Percentiles rank a stretch among this genome's conserved stretches.
phyloP scores from a whole-genome alignment of 2,888 invertebrate genomes.

The Agriopis leucophaearia region DNA sequence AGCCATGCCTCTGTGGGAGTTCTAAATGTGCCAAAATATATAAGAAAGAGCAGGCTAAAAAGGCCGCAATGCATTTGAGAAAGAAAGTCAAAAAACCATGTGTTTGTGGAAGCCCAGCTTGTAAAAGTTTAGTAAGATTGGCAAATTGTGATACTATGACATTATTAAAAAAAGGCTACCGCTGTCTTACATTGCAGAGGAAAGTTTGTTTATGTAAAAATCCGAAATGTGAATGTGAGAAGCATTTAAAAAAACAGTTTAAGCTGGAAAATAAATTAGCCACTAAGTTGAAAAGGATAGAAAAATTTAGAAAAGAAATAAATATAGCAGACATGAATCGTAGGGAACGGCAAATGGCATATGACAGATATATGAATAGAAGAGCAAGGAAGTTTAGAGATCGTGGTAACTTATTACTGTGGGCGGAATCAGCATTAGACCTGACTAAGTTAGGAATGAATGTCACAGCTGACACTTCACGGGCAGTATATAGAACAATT shows the following conservation, averaged over 20 bases:
- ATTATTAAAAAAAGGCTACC: background rate
- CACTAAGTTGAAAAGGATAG: background rate
- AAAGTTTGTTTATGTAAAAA: conserved; percentile 1
- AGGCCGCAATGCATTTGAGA: background rate
- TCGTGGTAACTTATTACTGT: background rate
- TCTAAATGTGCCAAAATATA: conserved; percentile 4
- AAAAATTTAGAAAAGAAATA: conserved; percentile 3
- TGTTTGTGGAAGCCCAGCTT: conserved; percentile 11
- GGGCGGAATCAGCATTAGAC: conserved; percentile 16
- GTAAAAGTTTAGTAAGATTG: background rate
- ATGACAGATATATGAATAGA: conserved; percentile 11
- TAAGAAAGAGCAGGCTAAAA: conserved; percentile 2
- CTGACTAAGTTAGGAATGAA: background rate
- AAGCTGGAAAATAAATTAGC: background rate
- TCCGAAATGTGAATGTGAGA: background rate
- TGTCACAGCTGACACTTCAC: background rate
- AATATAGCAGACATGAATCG: background rate
- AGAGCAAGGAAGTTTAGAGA: conserved; percentile 3
- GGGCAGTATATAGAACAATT: background rate
- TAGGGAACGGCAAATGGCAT: background rate
- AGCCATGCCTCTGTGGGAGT: background rate
- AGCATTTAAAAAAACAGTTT: background rate
- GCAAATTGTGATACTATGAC: background rate
- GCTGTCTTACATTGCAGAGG: background rate
- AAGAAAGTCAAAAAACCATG: background rate